These are phyloP conservation scores for Margarornis squamiger DNA, from an alignment of 2,797 vertebrate species.

Conservation along the genomic window DNA sequence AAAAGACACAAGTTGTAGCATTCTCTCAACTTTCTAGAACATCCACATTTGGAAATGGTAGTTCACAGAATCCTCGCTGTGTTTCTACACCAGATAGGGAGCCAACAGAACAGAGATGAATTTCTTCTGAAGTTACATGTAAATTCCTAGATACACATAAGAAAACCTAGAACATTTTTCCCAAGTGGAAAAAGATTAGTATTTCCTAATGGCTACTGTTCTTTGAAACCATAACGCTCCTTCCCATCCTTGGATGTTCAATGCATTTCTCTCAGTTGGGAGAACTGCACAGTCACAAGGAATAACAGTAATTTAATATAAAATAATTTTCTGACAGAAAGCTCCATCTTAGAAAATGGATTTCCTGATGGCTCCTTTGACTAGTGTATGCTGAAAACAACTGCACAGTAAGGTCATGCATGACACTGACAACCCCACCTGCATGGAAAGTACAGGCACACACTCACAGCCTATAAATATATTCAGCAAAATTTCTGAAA, in stretches of 20 bases:
- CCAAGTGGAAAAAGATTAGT: not conserved
- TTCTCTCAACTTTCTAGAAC: not conserved
- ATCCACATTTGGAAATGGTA: not conserved
- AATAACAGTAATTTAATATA: not conserved
- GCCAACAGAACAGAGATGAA: not conserved
- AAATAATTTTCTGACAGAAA: not conserved
- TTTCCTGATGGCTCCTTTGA: not conserved
- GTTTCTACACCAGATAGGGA: not conserved
- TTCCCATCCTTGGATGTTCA: not conserved
- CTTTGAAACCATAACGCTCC: not conserved
- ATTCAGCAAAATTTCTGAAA: not conserved
- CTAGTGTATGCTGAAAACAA: not conserved
- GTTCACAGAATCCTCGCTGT: not conserved
- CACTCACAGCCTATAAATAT: accelerated
- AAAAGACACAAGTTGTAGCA: not conserved
- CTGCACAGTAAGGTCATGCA: not conserved
- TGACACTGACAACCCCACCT: not conserved
- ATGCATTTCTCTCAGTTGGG: not conserved
- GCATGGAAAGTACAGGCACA: not conserved
- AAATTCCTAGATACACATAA: not conserved
- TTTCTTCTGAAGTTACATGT: not conserved
- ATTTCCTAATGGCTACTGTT: not conserved
- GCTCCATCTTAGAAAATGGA: not conserved
- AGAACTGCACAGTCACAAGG: not conserved
- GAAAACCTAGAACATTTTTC: not conserved